Conservation (phyloP, 2,888 invertebrate genomes). For the Xanthostigma xanthostigma region DNA sequence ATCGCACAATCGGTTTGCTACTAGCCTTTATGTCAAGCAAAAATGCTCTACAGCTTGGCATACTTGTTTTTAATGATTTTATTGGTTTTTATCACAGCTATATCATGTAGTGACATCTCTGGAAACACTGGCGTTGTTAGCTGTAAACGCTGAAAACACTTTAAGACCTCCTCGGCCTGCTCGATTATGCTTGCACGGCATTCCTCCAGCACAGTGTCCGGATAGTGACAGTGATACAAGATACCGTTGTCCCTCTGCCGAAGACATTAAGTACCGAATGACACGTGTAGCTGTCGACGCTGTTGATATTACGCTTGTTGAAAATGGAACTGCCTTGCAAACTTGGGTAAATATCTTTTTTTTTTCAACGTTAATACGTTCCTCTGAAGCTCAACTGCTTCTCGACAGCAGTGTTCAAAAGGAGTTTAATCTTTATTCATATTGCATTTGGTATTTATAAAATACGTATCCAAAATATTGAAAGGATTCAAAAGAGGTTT, state of each 20-base stretch:
- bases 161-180: conserved; percentile 67
- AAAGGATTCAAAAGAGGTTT: too few species aligned
- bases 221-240: conserved; percentile 53
- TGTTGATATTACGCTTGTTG: conserved; percentile 80
- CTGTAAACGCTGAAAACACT: conserved; percentile 81
- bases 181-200: conserved; percentile 66
- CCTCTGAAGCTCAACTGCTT: conserved; percentile 3
- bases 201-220: conserved; percentile 50
- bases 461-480: too few species aligned
- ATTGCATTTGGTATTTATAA: conserved; percentile 7
- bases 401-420: background rate
- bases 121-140: conserved; percentile 75
- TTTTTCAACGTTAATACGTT: conserved; percentile 7
- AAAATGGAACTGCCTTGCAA: conserved; percentile 74
- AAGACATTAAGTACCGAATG: conserved; percentile 88
- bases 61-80: background rate
- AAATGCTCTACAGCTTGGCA: too few species aligned
- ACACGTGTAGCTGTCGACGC: conserved; percentile 77
- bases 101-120: conserved; percentile 76
- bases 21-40: too few species aligned
- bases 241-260: conserved; percentile 64
- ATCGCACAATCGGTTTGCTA: too few species aligned
- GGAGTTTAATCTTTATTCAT: conserved; percentile 1
- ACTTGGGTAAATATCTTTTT: conserved; percentile 43
- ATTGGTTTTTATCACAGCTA: conserved; percentile 30